Conservation (phyloP, 2,888 invertebrate genomes). For the Gonocerus acuteangulatus region DNA sequence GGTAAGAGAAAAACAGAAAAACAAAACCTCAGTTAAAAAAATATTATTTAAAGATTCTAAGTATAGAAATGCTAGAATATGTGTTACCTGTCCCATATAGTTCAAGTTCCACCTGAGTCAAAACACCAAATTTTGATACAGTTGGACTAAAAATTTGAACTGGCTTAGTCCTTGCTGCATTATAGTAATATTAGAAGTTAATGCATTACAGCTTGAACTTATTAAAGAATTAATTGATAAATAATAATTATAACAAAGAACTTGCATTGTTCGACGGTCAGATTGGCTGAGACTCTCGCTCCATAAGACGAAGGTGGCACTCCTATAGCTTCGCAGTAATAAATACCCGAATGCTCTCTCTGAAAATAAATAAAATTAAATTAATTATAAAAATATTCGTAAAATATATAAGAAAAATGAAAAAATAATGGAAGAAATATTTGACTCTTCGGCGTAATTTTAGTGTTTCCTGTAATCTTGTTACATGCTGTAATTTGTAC, state of each 20-base stretch:
- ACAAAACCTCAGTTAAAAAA: too few species aligned
- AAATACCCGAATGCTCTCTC: constrained; percentile 68
- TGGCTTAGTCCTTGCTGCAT: constrained; percentile 15
- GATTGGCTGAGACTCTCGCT: constrained; percentile 57
- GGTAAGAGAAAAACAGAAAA: too few species aligned
- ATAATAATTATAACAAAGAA: constrained; percentile 38
- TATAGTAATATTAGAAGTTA: not conserved
- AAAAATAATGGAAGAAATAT: too few species aligned
- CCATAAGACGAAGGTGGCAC: constrained; percentile 57
- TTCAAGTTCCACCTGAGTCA: constrained; percentile 53
- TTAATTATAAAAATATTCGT: not conserved
- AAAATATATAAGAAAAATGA: not conserved
- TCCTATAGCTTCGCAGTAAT: constrained; percentile 72
- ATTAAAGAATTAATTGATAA: not conserved
- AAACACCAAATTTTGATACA: constrained; percentile 48
- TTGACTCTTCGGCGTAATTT: too few species aligned
- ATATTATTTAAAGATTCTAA: constrained; percentile 1
- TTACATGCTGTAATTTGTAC: too few species aligned
- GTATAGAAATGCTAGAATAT: constrained; percentile 12
- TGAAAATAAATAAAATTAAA: constrained; percentile 43
- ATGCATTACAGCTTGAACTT: not conserved
- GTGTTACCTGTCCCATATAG: constrained; percentile 52
- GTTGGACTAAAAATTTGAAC: constrained; percentile 13
- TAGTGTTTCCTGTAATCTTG: too few species aligned
- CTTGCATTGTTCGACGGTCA: constrained; percentile 73